Base-by-base conservation (phyloP, 2,113 vertebrate species). In the Toxostoma redivivum region DNA sequence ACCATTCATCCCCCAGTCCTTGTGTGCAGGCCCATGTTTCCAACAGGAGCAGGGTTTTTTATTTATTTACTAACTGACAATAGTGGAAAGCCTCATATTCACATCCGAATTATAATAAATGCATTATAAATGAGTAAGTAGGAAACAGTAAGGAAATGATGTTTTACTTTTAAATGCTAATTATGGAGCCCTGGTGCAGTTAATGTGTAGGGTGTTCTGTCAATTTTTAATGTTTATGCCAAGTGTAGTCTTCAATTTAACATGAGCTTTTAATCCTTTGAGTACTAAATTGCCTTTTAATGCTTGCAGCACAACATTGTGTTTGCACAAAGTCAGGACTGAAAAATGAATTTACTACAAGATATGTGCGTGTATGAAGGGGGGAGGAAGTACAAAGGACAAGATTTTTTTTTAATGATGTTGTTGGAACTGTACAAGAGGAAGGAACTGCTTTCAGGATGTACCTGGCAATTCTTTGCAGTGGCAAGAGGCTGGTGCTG, bases 191-290 rank as follows among this genome's bases (percentile, higher is more conserved):
- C 98, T 96, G 96, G 97, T 98, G 96, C 98, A 98, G 98, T 99
- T 99, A 99, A 99, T 99, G 98, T 98, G 98, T 98, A 96, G 98
- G 98, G 98, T 98, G 98, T 98, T 98, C 98, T 98, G 98, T 99
- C 98, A 98, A 99, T 99, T 98, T 99, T 99, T 99, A 98, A 99
- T 99, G 98, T 98, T 98, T 98, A 98, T 98, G 98, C 98, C 98
- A 98, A 99, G 98, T 99, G 98, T 98, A 98, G 98, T 98, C 98
- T 99, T 99, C 98, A 99, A 99, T 99, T 99, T 99, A 99, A 99
- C 99, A 99, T 99, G 98, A 98, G 98, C 98, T 99, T 99, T 99
- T 99, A 99, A 99, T 99, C 98, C 98, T 98, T 98, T 96, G 99
- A 99, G 99, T 98, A 98, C 98, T 98, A 99, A 99, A 99, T 99